These are phyloP conservation scores for Cynaeus angustus DNA, from an alignment of 2,888 invertebrate species.

Conservation along the genomic window DNA sequence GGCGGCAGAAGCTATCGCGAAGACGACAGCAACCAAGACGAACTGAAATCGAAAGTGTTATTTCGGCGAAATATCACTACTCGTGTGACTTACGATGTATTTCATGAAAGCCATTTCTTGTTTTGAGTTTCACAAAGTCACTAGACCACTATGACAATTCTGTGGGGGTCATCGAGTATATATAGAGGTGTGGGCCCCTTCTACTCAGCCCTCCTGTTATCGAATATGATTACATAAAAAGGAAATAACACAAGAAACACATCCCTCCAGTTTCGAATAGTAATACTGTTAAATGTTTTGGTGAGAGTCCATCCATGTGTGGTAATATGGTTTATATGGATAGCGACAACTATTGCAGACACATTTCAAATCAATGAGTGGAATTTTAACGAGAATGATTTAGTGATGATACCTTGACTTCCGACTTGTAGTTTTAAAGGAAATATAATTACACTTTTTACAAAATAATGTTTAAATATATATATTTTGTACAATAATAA, in stretches of 20 bases:
- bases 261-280: slow-evolving; percentile 44
- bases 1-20: slow-evolving; percentile 52
- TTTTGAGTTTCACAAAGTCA: slow-evolving; percentile 55
- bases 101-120: slow-evolving; percentile 56
- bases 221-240: slow-evolving; percentile 49
- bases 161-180: slow-evolving; percentile 14
- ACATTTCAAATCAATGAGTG: background rate
- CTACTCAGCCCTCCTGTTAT: slow-evolving; percentile 50
- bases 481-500: too few relatives aligned
- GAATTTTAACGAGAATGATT: background rate
- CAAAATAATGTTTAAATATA: too few relatives aligned
- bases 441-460: too few relatives aligned
- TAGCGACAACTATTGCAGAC: slow-evolving; percentile 1
- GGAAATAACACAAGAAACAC: slow-evolving; percentile 41
- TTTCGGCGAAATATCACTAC: slow-evolving; percentile 23
- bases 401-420: background rate
- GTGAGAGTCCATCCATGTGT: slow-evolving; percentile 57
- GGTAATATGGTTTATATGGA: slow-evolving; percentile 55
- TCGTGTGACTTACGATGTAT: slow-evolving; percentile 54
- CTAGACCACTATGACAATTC: slow-evolving; percentile 47
- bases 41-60: slow-evolving; percentile 47
- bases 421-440: too few relatives aligned
- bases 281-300: slow-evolving; percentile 23
- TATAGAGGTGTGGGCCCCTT: slow-evolving; percentile 42
- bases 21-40: slow-evolving; percentile 50